phyloP scores from a whole-genome alignment of 2,113 vertebrate genomes.

The Zapus hudsonius region DNA sequence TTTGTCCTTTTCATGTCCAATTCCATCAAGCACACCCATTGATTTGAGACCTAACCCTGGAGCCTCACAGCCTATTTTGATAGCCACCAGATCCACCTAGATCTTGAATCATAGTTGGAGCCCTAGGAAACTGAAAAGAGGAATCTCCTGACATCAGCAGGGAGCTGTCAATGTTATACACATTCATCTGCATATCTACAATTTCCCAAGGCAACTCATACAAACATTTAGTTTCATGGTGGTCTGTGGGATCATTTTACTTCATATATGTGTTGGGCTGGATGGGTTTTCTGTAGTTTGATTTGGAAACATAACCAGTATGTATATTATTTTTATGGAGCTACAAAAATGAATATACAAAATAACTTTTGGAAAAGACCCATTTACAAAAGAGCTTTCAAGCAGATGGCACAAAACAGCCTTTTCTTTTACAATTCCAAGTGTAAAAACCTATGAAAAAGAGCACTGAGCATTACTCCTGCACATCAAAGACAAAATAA shows the following conservation, averaged over 20 bases:
- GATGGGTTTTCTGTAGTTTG: not conserved
- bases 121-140: no score
- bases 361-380: slow-evolving; percentile 44
- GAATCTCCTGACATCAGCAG: not conserved
- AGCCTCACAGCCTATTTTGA: not conserved
- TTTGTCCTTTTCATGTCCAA: not conserved
- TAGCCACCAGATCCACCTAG: not conserved
- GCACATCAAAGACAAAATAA: slow-evolving; percentile 3
- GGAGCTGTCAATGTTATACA: not conserved
- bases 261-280: not conserved
- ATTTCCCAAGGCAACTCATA: not conserved
- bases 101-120: not conserved
- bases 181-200: not conserved
- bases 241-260: not conserved
- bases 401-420: slow-evolving; percentile 4
- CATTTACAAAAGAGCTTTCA: not conserved
- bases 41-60: not conserved
- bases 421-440: slow-evolving; percentile 31
- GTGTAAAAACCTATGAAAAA: slow-evolving; percentile 27
- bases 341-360: slow-evolving; percentile 34
- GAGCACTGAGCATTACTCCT: slow-evolving; percentile 9
- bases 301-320: not conserved
- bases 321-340: slow-evolving; percentile 30
- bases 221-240: not conserved
- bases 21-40: not conserved